Base-by-base conservation (phyloP, 2,888 invertebrate genomes). In the Ischnus inquisitorius region DNA sequence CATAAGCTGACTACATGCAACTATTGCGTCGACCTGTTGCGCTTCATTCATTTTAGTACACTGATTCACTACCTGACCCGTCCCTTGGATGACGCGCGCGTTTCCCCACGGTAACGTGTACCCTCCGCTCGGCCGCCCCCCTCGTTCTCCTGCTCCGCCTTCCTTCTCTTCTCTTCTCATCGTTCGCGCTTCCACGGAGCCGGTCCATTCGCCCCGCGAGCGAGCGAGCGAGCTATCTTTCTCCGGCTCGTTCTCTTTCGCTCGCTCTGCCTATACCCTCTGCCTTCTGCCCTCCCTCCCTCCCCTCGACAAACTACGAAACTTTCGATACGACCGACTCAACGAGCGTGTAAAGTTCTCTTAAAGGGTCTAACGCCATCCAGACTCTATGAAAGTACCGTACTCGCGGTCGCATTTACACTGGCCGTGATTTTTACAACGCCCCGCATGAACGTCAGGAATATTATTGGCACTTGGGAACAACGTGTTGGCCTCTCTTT, bases 31-130 rank as follows among this genome's bases (percentile, higher is more conserved):
- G 88, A 87, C 91, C 91, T 91, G 91, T 91, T 91, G 91, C 91
- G 91, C 91, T 89, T 91, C 91, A 90, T 91, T 91, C 91, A 91
- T 91, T 91, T 91, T 89, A 88, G 88, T 91, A 90, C 82, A 82
- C 91, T 89, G 91, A 91, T 90, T 90, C 90, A 88, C 86, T 85
- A 87, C 88, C 88, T 88, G 88, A 89, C 89, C 88, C 87, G 85
- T 86, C 86, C 87, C 87, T 86, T 84, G 86, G 86, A 87, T 86
- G 87, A 87, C 86, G 87, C 85, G 83, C 83, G 19, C 68, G 74
- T 64, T 84, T 84, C 77, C 77, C 84, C 77, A 71, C 83, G 57
- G 75, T 75, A 22, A 62, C 48, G 41, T 62, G 16, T 46, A 67
- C 43, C 46, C 65, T 46, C n/a, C 14, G 19, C 25, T n/a, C 16